Conservation (phyloP, 2,113 vertebrate species). For the Silurus asotus region DNA sequence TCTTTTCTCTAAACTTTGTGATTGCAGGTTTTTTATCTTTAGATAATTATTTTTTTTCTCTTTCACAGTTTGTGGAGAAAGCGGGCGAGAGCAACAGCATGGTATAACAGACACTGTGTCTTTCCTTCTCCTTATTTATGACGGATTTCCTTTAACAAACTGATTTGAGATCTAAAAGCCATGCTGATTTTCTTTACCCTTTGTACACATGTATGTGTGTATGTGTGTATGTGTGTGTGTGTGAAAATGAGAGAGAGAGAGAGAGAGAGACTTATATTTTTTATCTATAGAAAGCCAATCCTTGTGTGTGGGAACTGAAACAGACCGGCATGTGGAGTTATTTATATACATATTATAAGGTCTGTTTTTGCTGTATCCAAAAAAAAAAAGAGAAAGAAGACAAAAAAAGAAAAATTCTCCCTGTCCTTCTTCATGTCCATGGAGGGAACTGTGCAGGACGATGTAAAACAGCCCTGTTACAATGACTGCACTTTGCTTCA, state of each 20-base stretch:
- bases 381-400: neutral
- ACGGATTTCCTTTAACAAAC: constrained; percentile 51
- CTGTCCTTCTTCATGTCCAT: neutral
- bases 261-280: neutral
- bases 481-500: neutral
- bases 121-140: constrained; percentile 55
- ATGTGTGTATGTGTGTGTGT: neutral
- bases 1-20: neutral
- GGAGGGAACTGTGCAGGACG: neutral
- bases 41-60: constrained; percentile 19
- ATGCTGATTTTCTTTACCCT: constrained; percentile 14
- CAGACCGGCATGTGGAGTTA: neutral
- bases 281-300: neutral
- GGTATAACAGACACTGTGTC: constrained; percentile 82
- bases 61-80: constrained; percentile 90
- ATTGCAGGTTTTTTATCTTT: neutral
- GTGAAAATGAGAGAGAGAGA: no score
- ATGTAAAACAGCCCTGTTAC: constrained; percentile 20
- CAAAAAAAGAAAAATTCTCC: neutral
- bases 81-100: constrained; percentile 95
- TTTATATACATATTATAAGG: neutral
- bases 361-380: neutral
- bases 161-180: constrained; percentile 33
- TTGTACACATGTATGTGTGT: neutral
- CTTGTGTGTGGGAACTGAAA: neutral